Evolutionary conservation across 2,113 vertebrate species (phyloP), one percentile per base, ranked within the genome.

Genomic region (Epinephelus fuscoguttatus): DNA sequence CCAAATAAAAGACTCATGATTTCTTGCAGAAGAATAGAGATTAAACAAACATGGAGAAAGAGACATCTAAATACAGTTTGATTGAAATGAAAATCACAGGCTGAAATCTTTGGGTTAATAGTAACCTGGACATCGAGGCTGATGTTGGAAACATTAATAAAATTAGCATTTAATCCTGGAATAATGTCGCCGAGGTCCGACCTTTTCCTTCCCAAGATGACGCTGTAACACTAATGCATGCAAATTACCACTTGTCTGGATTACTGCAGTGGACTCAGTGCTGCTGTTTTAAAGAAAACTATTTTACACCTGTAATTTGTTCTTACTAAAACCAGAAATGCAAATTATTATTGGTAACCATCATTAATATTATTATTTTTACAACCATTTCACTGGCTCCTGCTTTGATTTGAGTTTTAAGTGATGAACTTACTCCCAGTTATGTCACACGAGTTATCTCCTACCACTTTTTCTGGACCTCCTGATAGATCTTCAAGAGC

Each of bases 221-320:
- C 81, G 52, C 74, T 56, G 67, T 42, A 79, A 77, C 68, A 63
- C 61, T 79, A 86, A 86, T 80, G 75, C 81, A 79, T 81, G 78
- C 67, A 85, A 89, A 87, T 87, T 71, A 80, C 73, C 60, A 25
- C 84, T 68, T 66, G 66, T 84, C 86, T 63, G 5, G 37, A 71
- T 70, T 57, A 64, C 57, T 57, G 63, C 64, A 21, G 23, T 50
- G 70, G 66, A 74, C 64, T 62, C 57, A 42, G 25, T 60, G 33
- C 47, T 27, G 52, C 62, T 76, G 42, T 70, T 42, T 78, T 14
- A 68, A 40, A 81, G 60, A 69, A 68, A 84, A 49, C 37, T 8
- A 2, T n/a, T 53, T 60, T 1, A 69, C 59, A 86, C 73, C 76
- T 82, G 82, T 77, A 78, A 85, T 81, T 88, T 85, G 62, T 15